These are phyloP conservation scores for Elysia crispata DNA, from an alignment of 2,888 invertebrate species.

Conservation along the genomic window DNA sequence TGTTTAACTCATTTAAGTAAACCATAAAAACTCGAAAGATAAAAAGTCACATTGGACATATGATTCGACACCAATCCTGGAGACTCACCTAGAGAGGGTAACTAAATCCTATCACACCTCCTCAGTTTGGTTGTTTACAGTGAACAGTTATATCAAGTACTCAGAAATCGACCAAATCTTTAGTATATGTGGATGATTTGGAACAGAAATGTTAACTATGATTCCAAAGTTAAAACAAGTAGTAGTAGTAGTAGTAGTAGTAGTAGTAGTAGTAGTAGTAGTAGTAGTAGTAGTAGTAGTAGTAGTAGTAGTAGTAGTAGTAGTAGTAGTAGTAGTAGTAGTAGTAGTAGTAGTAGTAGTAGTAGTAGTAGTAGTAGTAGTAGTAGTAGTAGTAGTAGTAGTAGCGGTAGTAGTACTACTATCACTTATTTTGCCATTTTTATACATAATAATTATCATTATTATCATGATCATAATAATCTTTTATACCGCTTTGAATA, in stretches of 20 bases:
- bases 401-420: constrained; percentile 3
- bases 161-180: no score
- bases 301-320: constrained; percentile 47
- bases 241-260: constrained; percentile 51
- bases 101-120: no score
- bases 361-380: constrained; percentile 23
- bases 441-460: neutral
- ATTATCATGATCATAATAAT: neutral
- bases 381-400: constrained; percentile 26
- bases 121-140: no score
- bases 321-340: constrained; percentile 47
- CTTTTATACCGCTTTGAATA: no score
- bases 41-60: no score
- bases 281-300: constrained; percentile 49
- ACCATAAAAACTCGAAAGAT: no score
- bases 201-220: neutral
- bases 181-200: neutral
- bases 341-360: constrained; percentile 46
- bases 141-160: no score
- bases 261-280: constrained; percentile 49
- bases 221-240: no score
- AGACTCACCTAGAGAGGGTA: no score
- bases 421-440: neutral
- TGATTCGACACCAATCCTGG: no score
- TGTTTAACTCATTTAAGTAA: no score